Conservation (phyloP, 2,113 vertebrate genomes). For the Eurypyga helias region DNA sequence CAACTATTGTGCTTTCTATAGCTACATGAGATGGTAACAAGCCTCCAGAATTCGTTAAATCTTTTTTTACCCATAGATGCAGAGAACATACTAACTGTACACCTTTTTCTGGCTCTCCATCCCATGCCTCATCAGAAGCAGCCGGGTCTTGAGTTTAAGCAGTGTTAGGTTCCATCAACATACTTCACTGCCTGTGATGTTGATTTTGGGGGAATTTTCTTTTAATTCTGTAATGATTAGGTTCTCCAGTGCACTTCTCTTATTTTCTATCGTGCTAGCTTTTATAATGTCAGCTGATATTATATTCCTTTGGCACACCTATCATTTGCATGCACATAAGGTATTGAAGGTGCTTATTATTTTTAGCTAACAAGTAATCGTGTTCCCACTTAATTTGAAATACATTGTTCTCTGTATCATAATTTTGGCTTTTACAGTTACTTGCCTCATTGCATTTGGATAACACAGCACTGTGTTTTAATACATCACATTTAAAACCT, state of each 20-base stretch:
- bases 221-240: conserved; percentile 23
- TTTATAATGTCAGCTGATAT: conserved; percentile 28
- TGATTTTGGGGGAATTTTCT: background rate
- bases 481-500: background rate
- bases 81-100: background rate
- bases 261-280: background rate
- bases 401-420: conserved; percentile 24
- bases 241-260: background rate
- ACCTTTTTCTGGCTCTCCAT: background rate
- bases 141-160: background rate
- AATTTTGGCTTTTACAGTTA: conserved; percentile 45
- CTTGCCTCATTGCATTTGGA: conserved; percentile 35
- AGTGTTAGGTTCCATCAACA: background rate
- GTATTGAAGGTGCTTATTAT: conserved; percentile 35
- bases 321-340: conserved; percentile 20
- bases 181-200: background rate
- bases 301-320: conserved; percentile 23
- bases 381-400: conserved; percentile 48
- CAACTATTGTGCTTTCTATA: background rate
- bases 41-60: background rate
- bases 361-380: conserved; percentile 48
- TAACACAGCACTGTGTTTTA: background rate
- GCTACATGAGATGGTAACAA: background rate
- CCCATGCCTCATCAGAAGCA: background rate
- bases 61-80: background rate